Evolutionary conservation across 2,797 vertebrate species (phyloP).

Genomic region (Scolopax bukidnonensis): DNA sequence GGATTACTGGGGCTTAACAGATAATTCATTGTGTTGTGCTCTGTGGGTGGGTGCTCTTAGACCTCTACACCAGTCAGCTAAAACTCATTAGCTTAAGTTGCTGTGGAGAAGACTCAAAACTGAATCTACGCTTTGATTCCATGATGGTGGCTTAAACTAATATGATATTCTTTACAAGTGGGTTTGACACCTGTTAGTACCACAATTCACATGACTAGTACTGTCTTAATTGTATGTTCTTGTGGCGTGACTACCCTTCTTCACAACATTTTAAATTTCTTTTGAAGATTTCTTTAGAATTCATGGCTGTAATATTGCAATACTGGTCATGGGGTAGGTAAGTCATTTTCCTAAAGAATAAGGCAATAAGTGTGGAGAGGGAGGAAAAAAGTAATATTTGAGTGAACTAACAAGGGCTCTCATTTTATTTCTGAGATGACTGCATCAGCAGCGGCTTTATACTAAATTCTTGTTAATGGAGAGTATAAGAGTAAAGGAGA

Average conservation of each 20-base stretch:
- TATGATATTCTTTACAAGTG: background rate
- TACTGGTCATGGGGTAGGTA: background rate
- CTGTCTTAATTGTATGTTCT: background rate
- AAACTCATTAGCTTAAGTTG: background rate
- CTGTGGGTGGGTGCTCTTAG: background rate
- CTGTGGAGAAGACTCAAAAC: background rate
- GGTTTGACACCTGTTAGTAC: background rate
- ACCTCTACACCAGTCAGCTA: background rate
- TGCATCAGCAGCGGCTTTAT: background rate
- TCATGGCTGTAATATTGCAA: background rate
- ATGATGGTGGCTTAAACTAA: background rate
- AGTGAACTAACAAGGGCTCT: background rate
- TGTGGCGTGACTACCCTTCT: background rate
- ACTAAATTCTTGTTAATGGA: background rate
- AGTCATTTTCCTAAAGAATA: background rate
- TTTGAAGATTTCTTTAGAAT: background rate
- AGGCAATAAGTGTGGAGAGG: background rate
- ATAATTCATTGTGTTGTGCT: background rate
- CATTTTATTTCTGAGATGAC: background rate
- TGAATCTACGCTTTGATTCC: background rate
- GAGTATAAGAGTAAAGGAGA: background rate
- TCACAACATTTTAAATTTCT: background rate
- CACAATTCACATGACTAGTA: background rate
- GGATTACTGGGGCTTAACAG: background rate
- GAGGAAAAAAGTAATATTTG: background rate